Evolutionary conservation across 2,888 invertebrate species (phyloP).

Genomic region (Eristalis pertinax): DNA sequence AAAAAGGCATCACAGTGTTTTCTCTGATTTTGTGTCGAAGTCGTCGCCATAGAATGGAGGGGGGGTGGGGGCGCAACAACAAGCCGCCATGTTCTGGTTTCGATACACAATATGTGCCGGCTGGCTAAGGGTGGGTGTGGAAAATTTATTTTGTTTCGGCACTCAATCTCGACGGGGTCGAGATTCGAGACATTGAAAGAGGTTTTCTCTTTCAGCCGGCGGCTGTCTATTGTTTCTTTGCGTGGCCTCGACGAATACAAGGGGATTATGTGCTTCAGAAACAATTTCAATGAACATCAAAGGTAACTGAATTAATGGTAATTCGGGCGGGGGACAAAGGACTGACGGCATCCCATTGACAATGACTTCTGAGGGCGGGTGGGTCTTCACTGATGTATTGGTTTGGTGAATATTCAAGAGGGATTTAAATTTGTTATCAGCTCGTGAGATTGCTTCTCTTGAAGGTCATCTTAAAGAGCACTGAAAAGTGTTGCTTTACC

Average conservation of each 20-base stretch:
- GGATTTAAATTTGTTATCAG: not conserved
- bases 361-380: not conserved
- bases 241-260: not conserved
- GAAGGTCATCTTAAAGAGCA: too few relatives aligned
- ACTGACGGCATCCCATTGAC: not conserved
- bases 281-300: slow-evolving; percentile 33
- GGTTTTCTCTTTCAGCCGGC: not conserved
- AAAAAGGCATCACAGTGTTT: not conserved
- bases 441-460: too few relatives aligned
- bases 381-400: not conserved
- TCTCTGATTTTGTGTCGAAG: not conserved
- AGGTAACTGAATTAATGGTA: slow-evolving; percentile 23
- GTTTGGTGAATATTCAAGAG: not conserved
- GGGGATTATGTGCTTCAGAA: slow-evolving; percentile 17
- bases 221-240: slow-evolving; percentile 24
- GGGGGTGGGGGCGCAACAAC: not conserved
- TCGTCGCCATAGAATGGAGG: not conserved
- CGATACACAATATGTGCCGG: not conserved
- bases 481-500: too few relatives aligned
- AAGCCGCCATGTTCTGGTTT: not conserved
- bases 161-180: not conserved
- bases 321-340: not conserved
- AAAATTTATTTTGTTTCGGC: not conserved
- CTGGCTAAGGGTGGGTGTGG: not conserved
- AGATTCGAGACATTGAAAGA: not conserved